Conservation (phyloP, 2,113 vertebrate genomes). For the Perca schrenkii region DNA sequence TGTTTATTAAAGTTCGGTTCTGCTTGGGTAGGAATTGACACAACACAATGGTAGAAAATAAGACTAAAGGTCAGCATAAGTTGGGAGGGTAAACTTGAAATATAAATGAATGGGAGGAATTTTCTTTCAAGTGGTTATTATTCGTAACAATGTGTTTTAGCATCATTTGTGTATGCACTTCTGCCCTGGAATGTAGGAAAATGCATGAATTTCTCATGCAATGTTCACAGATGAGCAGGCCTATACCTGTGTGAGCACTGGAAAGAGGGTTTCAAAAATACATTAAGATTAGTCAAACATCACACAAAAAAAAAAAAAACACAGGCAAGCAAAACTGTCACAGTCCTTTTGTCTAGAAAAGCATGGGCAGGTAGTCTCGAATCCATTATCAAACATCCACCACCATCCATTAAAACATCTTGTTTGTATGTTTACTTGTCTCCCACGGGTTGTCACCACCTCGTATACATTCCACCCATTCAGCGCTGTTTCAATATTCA, state of each 20-base stretch:
- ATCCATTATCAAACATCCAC: conserved; percentile 69
- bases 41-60: conserved; percentile 29
- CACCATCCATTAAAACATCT: conserved; percentile 82
- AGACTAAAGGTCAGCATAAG: conserved; percentile 33
- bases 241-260: conserved; percentile 32
- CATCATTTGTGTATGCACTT: background rate
- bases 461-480: conserved; percentile 82
- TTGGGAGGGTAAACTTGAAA: conserved; percentile 6
- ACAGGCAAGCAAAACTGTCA: conserved; percentile 85
- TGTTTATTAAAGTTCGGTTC: conserved; percentile 70
- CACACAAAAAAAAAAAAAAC: conserved; percentile 45
- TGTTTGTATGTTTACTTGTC: conserved; percentile 78
- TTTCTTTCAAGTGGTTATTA: conserved; percentile 15
- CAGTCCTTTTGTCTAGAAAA: conserved; percentile 77
- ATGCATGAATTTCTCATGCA: conserved; percentile 50
- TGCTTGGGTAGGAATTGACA: conserved; percentile 49
- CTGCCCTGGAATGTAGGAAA: background rate
- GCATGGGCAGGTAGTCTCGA: conserved; percentile 70
- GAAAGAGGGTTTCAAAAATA: conserved; percentile 42
- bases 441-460: conserved; percentile 73
- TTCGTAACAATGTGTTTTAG: background rate
- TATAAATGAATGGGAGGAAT: background rate
- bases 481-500: conserved; percentile 90
- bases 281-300: conserved; percentile 59
- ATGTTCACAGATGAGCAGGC: conserved; percentile 47